These are phyloP conservation scores for Trachemys scripta DNA, from an alignment of 2,113 vertebrate species.

Conservation along the genomic window DNA sequence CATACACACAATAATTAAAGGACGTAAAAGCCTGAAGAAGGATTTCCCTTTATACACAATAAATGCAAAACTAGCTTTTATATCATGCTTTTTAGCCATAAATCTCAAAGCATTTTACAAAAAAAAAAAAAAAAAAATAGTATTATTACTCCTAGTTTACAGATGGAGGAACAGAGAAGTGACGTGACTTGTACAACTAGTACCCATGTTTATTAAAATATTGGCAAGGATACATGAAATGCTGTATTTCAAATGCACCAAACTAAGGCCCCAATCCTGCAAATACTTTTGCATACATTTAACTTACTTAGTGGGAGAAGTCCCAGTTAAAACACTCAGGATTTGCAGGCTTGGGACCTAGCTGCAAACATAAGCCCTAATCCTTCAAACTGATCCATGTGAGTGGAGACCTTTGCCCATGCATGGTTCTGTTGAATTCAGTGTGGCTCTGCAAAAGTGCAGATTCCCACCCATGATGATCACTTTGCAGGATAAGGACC, in stretches of 20 bases:
- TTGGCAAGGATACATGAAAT: neutral
- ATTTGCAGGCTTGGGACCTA: neutral
- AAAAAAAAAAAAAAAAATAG: neutral
- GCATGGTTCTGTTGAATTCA: neutral
- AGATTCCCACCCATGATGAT: neutral
- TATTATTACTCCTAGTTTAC: neutral
- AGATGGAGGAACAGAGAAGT: neutral
- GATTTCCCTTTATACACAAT: neutral
- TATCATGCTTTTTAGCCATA: neutral
- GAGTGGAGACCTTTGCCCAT: neutral
- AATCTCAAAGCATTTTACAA: neutral
- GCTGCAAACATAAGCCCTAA: fast-evolving
- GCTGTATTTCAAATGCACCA: neutral
- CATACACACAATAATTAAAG: neutral
- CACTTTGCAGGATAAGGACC: neutral
- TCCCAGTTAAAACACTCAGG: neutral
- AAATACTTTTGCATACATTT: neutral
- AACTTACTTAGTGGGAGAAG: neutral
- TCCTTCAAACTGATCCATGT: neutral
- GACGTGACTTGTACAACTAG: neutral
- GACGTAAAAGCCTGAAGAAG: neutral
- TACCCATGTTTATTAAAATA: neutral
- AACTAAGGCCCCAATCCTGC: neutral
- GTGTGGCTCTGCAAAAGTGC: neutral
- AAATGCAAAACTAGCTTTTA: neutral